Percentiles rank a stretch among this genome's conserved stretches.
Conservation (phyloP, 2,888 invertebrate genomes). For the Stratiomys singularior region DNA sequence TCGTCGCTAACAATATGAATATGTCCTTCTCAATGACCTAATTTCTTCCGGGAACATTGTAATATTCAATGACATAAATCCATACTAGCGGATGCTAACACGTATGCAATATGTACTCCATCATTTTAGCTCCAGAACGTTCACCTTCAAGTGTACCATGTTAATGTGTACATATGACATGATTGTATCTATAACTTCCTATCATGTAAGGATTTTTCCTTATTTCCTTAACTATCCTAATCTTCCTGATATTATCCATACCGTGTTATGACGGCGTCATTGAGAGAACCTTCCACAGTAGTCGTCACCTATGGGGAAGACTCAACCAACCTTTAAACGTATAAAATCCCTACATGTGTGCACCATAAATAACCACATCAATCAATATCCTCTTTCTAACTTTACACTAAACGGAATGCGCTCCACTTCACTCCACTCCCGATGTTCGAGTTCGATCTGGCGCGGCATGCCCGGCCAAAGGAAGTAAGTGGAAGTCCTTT, state of each 20-base stretch:
- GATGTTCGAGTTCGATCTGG: too few species aligned
- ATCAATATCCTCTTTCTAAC: constrained; percentile 31
- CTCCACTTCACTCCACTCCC: background rate
- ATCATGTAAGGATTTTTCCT: constrained; percentile 15
- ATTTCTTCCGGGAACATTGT: too few species aligned
- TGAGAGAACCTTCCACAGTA: too few species aligned
- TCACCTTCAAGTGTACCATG: too few species aligned
- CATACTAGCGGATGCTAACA: too few species aligned
- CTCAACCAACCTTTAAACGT: background rate
- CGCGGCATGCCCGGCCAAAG: background rate
- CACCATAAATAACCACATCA: constrained; percentile 42
- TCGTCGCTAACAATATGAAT: too few species aligned
- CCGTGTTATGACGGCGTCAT: background rate
- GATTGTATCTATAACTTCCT: constrained; percentile 22
- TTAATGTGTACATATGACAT: background rate
- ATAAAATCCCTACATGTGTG: background rate
- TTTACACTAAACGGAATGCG: constrained; percentile 1
- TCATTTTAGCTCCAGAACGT: too few species aligned
- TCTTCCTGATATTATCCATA: constrained; percentile 8
- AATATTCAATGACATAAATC: too few species aligned
- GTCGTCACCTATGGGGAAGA: too few species aligned
- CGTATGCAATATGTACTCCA: too few species aligned
- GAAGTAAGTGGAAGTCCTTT: background rate
- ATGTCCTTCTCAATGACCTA: too few species aligned
- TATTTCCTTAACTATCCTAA: constrained; percentile 17